These are phyloP conservation scores for Antechinus flavipes DNA, from an alignment of 2,113 vertebrate species.

Conservation along the genomic window DNA sequence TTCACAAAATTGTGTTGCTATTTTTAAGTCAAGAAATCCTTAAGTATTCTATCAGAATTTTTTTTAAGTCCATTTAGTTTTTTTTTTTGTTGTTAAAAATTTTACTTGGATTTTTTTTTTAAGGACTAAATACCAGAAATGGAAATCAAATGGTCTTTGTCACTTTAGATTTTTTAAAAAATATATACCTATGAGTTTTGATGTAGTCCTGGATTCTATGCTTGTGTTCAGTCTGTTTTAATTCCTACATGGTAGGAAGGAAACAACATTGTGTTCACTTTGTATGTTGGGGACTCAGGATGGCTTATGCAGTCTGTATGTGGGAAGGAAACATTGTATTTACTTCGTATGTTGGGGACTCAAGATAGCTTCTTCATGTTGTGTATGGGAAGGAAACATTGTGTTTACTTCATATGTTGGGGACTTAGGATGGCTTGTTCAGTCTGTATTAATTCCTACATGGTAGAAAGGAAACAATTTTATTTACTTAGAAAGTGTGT, in stretches of 20 bases:
- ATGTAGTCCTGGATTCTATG: background rate
- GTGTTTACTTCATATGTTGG: too few species aligned
- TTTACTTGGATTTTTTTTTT: background rate
- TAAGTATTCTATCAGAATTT: background rate
- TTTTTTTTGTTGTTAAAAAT: background rate
- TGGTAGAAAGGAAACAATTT: too few species aligned
- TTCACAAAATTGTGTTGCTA: background rate
- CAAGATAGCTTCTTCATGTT: too few species aligned
- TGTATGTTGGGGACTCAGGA: background rate
- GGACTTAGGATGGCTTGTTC: too few species aligned
- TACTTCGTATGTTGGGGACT: too few species aligned
- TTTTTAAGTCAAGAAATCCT: background rate
- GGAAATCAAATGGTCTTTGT: background rate
- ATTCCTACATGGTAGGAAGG: background rate
- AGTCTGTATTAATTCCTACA: too few species aligned
- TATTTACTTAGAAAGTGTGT: too few species aligned
- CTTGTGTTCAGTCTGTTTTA: background rate
- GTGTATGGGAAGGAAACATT: too few species aligned
- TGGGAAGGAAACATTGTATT: too few species aligned
- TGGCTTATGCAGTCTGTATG: too few species aligned
- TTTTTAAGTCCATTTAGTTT: background rate
- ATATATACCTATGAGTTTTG: background rate
- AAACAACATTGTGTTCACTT: background rate
- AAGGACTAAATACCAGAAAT: slow-evolving; percentile 11
- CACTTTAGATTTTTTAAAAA: background rate